Conservation (phyloP, 2,888 invertebrate species). For the Stomorhina lunata region DNA sequence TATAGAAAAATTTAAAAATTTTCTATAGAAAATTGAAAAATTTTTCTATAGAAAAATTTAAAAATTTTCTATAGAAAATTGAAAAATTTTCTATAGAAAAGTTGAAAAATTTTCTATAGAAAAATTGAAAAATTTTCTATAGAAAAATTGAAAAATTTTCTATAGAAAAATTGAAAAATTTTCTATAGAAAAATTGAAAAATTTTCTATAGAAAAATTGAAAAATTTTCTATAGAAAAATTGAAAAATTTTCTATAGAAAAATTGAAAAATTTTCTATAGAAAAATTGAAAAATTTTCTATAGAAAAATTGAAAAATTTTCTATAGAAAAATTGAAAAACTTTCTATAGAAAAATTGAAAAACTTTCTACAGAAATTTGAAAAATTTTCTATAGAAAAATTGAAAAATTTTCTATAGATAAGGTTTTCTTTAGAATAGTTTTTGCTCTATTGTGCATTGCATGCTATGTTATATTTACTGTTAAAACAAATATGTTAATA, state of each 20-base stretch:
- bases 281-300: too few species aligned
- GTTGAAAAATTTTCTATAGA: too few species aligned
- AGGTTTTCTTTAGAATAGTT: background rate
- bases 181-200: background rate
- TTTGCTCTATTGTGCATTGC: background rate
- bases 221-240: too few species aligned
- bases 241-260: too few species aligned
- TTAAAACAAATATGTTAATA: slow-evolving; percentile 10
- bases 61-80: too few species aligned
- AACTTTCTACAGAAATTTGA: too few species aligned
- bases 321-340: background rate
- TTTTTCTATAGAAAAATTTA: background rate
- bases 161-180: background rate
- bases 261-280: too few species aligned
- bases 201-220: background rate
- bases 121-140: too few species aligned
- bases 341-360: too few species aligned
- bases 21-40: too few species aligned
- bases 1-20: background rate
- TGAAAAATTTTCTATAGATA: background rate
- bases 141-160: background rate
- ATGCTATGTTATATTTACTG: background rate
- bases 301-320: background rate
- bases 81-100: too few species aligned
- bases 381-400: background rate